Percentiles rank a stretch among this genome's conserved stretches.
Evolutionary conservation across 1,140 invertebrate genomes (phyloP).

Genomic region (Patella vulgata): DNA sequence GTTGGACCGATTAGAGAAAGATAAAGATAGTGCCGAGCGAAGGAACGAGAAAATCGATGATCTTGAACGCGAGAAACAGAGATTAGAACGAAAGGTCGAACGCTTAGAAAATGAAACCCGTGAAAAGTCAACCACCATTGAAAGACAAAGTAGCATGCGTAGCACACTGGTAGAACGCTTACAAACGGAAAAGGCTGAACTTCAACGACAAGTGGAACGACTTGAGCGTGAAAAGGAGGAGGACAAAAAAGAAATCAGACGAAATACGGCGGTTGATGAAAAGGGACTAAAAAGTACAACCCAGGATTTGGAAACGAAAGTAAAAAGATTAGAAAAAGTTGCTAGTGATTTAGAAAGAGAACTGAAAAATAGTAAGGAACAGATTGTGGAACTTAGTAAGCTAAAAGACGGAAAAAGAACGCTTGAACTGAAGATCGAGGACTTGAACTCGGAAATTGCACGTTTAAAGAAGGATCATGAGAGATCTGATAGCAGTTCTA

Average conservation of each 20-base stretch:
- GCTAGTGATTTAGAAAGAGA: slow-evolving; percentile 17
- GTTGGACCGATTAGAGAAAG: slow-evolving; percentile 15
- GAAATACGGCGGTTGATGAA: slow-evolving; percentile 3
- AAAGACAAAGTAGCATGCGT: not conserved
- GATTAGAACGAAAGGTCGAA: not conserved
- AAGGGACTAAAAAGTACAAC: slow-evolving; percentile 7
- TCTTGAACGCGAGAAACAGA: slow-evolving; percentile 6
- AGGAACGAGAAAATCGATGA: not conserved
- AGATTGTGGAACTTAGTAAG: not conserved
- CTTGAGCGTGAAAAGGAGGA: slow-evolving; percentile 21
- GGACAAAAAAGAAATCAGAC: too few relatives aligned
- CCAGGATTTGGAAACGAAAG: slow-evolving; percentile 24
- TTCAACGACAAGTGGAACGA: slow-evolving; percentile 25
- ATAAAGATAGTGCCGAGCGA: not conserved
- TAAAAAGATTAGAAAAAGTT: slow-evolving; percentile 19
- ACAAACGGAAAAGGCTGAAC: slow-evolving; percentile 29
- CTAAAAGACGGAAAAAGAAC: not conserved
- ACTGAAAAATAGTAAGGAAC: slow-evolving; percentile 15
- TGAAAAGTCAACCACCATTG: not conserved
- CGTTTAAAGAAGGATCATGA: not conserved
- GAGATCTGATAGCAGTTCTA: not conserved
- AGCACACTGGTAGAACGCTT: slow-evolving; percentile 24
- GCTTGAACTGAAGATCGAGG: slow-evolving; percentile 1
- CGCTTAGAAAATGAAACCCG: not conserved
- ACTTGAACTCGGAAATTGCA: not conserved